Conservation (phyloP, 2,113 vertebrate species). For the Antechinus flavipes region DNA sequence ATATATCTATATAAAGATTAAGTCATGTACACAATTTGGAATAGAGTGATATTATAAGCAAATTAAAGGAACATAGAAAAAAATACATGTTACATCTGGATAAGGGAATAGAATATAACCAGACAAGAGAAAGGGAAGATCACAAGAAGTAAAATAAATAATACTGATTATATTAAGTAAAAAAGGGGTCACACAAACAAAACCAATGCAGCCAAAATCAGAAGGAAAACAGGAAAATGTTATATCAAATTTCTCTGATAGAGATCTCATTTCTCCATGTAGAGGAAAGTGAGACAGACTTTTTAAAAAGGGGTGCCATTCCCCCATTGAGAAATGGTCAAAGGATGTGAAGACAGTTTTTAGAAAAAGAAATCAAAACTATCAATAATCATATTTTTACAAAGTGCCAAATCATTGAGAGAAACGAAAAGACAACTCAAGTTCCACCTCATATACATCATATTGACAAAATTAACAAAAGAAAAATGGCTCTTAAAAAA, state of each 20-base stretch:
- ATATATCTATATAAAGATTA: too few species aligned
- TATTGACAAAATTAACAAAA: not conserved
- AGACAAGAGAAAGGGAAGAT: not conserved
- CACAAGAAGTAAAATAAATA: not conserved
- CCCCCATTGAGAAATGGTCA: not conserved
- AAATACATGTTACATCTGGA: not conserved
- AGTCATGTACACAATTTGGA: not conserved
- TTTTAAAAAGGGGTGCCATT: not conserved
- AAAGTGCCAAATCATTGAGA: not conserved
- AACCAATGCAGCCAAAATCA: not conserved
- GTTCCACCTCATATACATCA: not conserved
- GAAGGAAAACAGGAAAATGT: not conserved
- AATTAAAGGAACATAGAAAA: not conserved
- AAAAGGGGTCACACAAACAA: not conserved
- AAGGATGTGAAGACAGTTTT: not conserved
- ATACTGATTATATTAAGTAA: not conserved
- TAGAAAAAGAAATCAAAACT: not conserved
- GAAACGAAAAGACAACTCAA: not conserved
- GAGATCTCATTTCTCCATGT: not conserved
- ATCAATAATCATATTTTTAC: not conserved
- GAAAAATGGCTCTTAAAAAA: conserved; percentile 1
- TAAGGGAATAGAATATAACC: not conserved
- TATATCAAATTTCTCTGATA: not conserved
- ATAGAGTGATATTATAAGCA: not conserved
- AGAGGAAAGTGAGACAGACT: not conserved